Conservation (phyloP, 92 coral and sea anemone genomes). For the Porites cylindrica region DNA sequence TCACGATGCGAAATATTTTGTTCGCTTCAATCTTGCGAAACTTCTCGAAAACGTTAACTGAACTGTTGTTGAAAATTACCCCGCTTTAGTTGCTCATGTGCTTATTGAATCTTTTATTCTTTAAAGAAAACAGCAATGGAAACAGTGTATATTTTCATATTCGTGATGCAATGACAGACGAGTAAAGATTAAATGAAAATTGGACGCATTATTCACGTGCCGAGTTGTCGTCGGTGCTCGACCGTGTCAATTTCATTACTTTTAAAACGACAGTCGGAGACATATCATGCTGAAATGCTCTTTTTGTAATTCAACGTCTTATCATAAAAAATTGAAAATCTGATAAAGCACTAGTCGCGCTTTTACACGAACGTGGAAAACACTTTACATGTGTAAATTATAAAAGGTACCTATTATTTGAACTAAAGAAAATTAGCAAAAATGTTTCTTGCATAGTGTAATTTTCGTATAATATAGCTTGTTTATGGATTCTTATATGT, state of each 20-base stretch:
- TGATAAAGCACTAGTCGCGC: background rate
- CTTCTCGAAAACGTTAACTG: background rate
- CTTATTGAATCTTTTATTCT: background rate
- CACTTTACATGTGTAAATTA: background rate
- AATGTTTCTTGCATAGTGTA: background rate
- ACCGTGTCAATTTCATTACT: background rate
- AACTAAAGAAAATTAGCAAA: background rate
- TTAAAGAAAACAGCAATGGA: background rate
- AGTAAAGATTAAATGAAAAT: background rate
- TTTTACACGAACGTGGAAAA: background rate
- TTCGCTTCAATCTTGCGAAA: background rate
- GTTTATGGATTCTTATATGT: background rate
- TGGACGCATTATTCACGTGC: slow-evolving; percentile 17
- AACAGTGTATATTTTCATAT: slow-evolving; percentile 28
- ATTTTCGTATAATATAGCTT: background rate
- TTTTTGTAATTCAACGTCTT: background rate
- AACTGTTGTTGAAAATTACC: background rate
- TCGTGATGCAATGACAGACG: slow-evolving; percentile 15
- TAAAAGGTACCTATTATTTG: background rate
- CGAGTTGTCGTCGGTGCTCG: slow-evolving; percentile 6
- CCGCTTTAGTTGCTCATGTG: background rate
- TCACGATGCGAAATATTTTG: slow-evolving; percentile 47
- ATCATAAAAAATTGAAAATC: background rate
- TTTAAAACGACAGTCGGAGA: background rate
- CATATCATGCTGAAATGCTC: background rate